A percentile compares a stretch with the other conserved stretches of the same genome.
These are phyloP conservation scores for Argynnis bischoffii DNA, from an alignment of 2,888 invertebrate species.

Conservation along the genomic window DNA sequence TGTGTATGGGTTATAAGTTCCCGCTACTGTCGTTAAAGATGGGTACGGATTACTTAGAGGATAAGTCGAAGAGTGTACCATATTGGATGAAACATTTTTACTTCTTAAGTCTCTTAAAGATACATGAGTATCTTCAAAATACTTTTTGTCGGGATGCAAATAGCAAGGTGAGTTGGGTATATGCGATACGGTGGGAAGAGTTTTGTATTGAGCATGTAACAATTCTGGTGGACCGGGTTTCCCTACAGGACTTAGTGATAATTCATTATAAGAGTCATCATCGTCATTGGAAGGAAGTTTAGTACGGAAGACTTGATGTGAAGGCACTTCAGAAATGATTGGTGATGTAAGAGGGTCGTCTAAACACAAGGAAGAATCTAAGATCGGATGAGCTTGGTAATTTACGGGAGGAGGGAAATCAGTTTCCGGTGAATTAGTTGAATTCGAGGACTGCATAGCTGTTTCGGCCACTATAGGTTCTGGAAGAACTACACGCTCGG, in stretches of 20 bases:
- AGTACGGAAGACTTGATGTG: conserved; percentile 63
- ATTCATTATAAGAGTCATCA: conserved; percentile 61
- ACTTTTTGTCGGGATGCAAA: conserved; percentile 69
- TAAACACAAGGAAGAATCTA: conserved; percentile 41
- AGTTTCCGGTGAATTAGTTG: conserved; percentile 68
- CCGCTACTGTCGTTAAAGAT: conserved; percentile 75
- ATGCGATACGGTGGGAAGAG: conserved; percentile 73
- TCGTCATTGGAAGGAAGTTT: conserved; percentile 53
- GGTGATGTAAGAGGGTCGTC: conserved; percentile 50
- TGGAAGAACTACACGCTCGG: conserved; percentile 68
- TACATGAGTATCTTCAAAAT: conserved; percentile 53
- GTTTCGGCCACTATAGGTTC: conserved; percentile 70
- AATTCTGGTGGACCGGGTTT: conserved; percentile 68
- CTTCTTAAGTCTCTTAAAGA: conserved; percentile 67
- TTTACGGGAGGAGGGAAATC: conserved; percentile 76
- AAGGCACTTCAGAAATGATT: conserved; percentile 67
- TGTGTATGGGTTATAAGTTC: conserved; percentile 75
- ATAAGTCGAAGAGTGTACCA: conserved; percentile 75
- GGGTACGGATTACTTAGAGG: conserved; percentile 75
- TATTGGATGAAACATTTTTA: conserved; percentile 57
- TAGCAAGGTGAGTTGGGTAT: conserved; percentile 75
- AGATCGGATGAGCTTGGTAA: conserved; percentile 67
- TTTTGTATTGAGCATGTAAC: conserved; percentile 72
- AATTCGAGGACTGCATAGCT: conserved; percentile 73
- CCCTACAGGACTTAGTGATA: conserved; percentile 65